phyloP scores from a whole-genome alignment of 1,140 invertebrate species.

The Sinella curviseta region DNA sequence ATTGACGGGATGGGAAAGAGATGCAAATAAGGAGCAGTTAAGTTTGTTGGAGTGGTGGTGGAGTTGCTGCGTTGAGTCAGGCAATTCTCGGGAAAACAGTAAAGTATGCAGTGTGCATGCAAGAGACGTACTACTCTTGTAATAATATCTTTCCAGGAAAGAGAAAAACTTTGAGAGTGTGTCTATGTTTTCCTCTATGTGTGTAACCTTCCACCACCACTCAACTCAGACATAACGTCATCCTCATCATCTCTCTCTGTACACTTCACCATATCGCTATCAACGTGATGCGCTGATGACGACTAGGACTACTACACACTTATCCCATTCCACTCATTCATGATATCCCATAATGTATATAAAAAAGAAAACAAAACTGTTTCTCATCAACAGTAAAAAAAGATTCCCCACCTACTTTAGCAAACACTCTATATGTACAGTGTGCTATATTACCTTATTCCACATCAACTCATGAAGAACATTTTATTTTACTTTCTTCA shows the following conservation, averaged over 20 bases:
- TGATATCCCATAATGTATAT: no score
- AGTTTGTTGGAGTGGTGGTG: background rate
- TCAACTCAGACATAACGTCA: no score
- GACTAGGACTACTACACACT: background rate
- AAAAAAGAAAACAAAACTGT: no score
- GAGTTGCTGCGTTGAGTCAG: background rate
- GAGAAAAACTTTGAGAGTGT: background rate
- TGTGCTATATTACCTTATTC: background rate
- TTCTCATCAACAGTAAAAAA: no score
- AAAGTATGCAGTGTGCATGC: background rate
- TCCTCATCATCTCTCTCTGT: no score
- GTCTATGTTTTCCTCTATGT: background rate
- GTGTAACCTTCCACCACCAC: background rate
- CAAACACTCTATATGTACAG: no score
- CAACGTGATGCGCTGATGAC: background rate
- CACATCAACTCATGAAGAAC: constrained; percentile 3
- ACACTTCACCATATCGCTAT: background rate
- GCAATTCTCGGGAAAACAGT: background rate
- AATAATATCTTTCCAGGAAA: background rate
- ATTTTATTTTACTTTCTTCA: constrained; percentile 11
- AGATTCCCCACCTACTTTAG: constrained; percentile 6
- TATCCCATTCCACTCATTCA: background rate
- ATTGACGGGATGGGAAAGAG: constrained; percentile 26
- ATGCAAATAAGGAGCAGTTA: constrained; percentile 21
- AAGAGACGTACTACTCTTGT: background rate